These are phyloP conservation scores for Puffinus mauretanicus DNA, from an alignment of 2,113 vertebrate genomes.

Conservation along the genomic window DNA sequence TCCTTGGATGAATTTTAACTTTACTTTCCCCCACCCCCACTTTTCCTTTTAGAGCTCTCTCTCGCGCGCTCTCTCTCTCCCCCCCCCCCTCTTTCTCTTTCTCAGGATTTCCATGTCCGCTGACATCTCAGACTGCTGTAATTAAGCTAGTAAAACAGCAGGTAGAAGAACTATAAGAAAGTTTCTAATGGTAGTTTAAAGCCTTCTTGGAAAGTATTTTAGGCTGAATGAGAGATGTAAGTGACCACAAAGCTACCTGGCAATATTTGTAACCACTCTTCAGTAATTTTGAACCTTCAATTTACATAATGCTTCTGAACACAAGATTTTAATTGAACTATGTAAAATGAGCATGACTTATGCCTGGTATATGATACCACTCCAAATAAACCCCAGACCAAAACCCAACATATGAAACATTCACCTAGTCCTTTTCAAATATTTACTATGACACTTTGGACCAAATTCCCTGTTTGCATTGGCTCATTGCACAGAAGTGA, in stretches of 20 bases:
- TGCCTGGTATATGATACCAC: not conserved
- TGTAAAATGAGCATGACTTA: not conserved
- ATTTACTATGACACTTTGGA: not conserved
- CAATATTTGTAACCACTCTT: not conserved
- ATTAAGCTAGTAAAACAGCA: slow-evolving; percentile 15
- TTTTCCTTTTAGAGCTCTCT: not conserved
- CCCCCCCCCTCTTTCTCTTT: not conserved
- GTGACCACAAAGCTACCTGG: not conserved
- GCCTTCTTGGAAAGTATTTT: not conserved
- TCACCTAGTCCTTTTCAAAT: not conserved
- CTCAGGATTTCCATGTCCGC: not conserved
- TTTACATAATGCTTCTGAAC: not conserved
- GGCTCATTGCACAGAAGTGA: not conserved
- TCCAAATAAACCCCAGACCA: not conserved
- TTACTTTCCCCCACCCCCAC: not conserved
- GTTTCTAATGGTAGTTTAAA: not conserved
- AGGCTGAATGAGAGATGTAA: not conserved
- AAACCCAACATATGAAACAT: not conserved
- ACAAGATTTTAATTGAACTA: slow-evolving; percentile 10
- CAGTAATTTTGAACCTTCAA: not conserved
- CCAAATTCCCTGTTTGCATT: not conserved
- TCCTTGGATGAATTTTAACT: slow-evolving; percentile 24
- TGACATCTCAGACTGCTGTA: not conserved
- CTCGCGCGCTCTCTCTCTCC: fast-evolving
- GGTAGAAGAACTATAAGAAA: not conserved